A percentile compares a stretch with the other conserved stretches of the same genome.
phyloP scores from a whole-genome alignment of 2,797 vertebrate genomes.

The Rhinatrema bivittatum region DNA sequence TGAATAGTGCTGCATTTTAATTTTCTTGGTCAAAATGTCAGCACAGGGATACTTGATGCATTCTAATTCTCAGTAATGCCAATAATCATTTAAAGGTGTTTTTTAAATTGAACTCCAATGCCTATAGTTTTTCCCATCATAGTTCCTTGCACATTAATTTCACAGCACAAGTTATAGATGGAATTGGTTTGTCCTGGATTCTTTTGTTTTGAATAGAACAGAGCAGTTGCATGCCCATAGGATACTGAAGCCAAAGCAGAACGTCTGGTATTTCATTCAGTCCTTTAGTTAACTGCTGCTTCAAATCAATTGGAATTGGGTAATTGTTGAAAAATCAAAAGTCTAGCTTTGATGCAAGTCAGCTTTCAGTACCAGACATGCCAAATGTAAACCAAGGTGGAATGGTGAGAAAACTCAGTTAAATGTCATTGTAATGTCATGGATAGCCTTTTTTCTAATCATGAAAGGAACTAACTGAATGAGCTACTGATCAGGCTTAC shows the following conservation, averaged over 20 bases:
- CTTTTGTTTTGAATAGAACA: neutral
- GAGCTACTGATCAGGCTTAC: conserved; percentile 3
- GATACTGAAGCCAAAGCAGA: conserved; percentile 18
- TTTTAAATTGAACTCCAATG: conserved; percentile 14
- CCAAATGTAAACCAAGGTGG: conserved; percentile 21
- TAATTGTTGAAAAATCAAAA: conserved; percentile 19
- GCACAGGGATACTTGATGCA: conserved; percentile 29
- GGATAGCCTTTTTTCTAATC: conserved; percentile 8
- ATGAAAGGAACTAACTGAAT: conserved; percentile 15
- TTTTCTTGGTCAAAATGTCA: conserved; percentile 22
- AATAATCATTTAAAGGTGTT: conserved; percentile 16
- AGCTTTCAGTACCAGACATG: conserved; percentile 8
- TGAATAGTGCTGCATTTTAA: conserved; percentile 6
- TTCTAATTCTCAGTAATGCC: conserved; percentile 16
- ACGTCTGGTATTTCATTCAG: conserved; percentile 4
- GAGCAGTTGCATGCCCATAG: conserved; percentile 11
- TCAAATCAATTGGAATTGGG: conserved; percentile 14
- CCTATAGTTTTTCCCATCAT: conserved; percentile 13
- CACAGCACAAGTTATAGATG: no score
- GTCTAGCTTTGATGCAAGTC: conserved; percentile 11
- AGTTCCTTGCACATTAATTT: no score
- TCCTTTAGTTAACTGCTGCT: conserved; percentile 10
- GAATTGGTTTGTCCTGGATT: no score
- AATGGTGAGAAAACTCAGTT: conserved; percentile 16
- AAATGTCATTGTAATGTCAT: conserved; percentile 17